A percentile compares a stretch with the other conserved stretches of the same genome.
Evolutionary conservation across 2,113 vertebrate species (phyloP).

Genomic region (Lepus europaeus): DNA sequence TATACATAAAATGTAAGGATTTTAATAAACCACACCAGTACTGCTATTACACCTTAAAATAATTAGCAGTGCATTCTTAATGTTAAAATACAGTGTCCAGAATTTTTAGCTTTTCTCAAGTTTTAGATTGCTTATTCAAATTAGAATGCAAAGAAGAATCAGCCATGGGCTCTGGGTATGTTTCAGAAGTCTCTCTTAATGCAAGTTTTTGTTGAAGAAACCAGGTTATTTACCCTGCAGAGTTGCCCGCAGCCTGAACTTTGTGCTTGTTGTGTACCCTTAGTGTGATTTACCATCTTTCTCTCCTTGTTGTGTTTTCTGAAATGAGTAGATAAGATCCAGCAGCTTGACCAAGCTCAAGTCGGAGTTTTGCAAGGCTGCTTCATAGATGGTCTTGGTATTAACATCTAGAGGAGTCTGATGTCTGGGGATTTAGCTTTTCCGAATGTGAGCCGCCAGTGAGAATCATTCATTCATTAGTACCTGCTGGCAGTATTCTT

Average conservation of each 20-base stretch:
- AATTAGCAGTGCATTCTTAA: neutral
- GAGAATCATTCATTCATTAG: neutral
- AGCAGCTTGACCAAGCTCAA: slow-evolving; percentile 21
- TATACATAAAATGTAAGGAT: neutral
- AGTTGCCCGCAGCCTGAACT: neutral
- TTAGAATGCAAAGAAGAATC: neutral
- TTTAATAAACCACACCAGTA: neutral
- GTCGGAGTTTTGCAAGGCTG: neutral
- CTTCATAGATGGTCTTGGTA: neutral
- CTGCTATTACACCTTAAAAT: neutral
- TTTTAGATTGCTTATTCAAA: neutral
- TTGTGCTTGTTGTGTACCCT: neutral
- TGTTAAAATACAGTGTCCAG: neutral
- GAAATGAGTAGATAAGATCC: neutral
- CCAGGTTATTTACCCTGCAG: neutral
- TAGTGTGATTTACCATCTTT: neutral
- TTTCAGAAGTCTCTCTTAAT: neutral
- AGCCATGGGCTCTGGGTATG: neutral
- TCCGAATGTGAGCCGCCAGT: neutral
- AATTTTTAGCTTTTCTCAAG: neutral
- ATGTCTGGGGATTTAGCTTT: neutral
- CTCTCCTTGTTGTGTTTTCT: neutral
- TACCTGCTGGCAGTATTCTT: neutral
- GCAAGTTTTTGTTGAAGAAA: slow-evolving; percentile 33
- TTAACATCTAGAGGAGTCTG: neutral